phyloP scores from a whole-genome alignment of 2,888 invertebrate species.

The Tiliacea citrago region DNA sequence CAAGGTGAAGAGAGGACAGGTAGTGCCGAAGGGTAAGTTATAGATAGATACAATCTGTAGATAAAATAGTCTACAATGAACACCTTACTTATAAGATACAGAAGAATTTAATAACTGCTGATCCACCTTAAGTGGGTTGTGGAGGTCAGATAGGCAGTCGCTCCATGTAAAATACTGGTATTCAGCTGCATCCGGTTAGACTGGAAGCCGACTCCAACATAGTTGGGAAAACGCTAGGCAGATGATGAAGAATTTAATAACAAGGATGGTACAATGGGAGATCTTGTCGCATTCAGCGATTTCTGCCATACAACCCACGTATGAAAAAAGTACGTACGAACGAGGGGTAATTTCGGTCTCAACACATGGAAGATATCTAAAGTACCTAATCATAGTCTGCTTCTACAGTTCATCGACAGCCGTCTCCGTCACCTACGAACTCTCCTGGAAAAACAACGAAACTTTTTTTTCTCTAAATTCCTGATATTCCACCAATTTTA shows the following conservation, averaged over 20 bases:
- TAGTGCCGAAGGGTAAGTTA: slow-evolving; percentile 92
- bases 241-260: not conserved
- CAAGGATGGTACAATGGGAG: not conserved
- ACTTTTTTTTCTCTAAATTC: not conserved
- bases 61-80: too few relatives aligned
- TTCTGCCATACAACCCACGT: not conserved
- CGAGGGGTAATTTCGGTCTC: not conserved
- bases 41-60: not conserved
- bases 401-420: not conserved
- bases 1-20: slow-evolving; percentile 96
- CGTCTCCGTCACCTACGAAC: not conserved
- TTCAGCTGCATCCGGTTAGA: too few relatives aligned
- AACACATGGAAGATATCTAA: too few relatives aligned
- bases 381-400: not conserved
- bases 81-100: not conserved
- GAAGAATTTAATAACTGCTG: not conserved
- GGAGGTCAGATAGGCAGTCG: too few relatives aligned
- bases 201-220: too few relatives aligned
- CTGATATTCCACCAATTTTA: not conserved
- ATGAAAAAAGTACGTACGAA: not conserved
- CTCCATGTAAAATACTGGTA: too few relatives aligned
- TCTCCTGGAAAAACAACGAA: not conserved
- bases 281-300: not conserved
- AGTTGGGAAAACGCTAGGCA: too few relatives aligned
- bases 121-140: too few relatives aligned